Conservation (phyloP, 2,113 vertebrate genomes). For the Beaufortia kweichowensis region DNA sequence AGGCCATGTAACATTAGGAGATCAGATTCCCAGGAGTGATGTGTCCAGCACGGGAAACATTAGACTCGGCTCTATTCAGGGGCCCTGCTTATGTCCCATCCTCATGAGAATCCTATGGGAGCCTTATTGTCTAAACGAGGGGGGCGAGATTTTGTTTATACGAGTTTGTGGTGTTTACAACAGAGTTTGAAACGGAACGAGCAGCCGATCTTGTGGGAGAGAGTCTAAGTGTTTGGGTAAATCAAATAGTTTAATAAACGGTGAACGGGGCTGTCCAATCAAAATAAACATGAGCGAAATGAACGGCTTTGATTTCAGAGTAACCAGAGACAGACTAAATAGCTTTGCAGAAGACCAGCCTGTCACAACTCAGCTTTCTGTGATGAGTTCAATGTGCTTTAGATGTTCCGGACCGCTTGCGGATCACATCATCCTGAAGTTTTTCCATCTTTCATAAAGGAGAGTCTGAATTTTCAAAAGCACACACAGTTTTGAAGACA, state of each 20-base stretch:
- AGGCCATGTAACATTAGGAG: constrained; percentile 69
- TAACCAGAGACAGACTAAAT: constrained; percentile 36
- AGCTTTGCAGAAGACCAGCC: constrained; percentile 22
- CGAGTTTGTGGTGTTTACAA: constrained; percentile 16
- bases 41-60: constrained; percentile 49
- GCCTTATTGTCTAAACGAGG: constrained; percentile 16
- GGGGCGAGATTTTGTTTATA: constrained; percentile 10
- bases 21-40: constrained; percentile 61
- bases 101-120: constrained; percentile 29
- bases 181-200: constrained; percentile 6
- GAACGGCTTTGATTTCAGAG: constrained; percentile 18
- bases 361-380: neutral
- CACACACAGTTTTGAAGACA: neutral
- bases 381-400: constrained; percentile 12
- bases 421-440: neutral
- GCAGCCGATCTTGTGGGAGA: constrained; percentile 28
- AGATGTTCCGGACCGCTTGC: constrained; percentile 22
- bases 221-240: constrained; percentile 20
- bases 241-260: constrained; percentile 30
- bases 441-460: constrained; percentile 12
- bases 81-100: constrained; percentile 11
- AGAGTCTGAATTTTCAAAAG: constrained; percentile 7
- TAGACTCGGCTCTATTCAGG: constrained; percentile 50
- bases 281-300: constrained; percentile 30
- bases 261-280: constrained; percentile 14